phyloP scores from a whole-genome alignment of 2,888 invertebrate genomes.

The Andrena trimmerana region DNA sequence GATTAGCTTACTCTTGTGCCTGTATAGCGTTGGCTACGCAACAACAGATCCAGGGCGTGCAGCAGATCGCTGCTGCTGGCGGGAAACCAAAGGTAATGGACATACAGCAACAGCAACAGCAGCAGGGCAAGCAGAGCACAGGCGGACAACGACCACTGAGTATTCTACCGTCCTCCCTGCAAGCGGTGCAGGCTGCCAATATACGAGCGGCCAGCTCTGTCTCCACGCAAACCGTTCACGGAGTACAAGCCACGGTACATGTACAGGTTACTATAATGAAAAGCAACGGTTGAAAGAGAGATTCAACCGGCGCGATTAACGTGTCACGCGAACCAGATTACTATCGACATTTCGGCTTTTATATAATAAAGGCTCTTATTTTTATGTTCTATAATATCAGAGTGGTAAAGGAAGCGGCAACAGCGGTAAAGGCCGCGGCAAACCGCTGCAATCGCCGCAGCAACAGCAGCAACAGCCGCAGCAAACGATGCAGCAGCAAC shows the following conservation, averaged over 20 bases:
- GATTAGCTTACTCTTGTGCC: constrained; percentile 14
- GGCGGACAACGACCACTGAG: constrained; percentile 84
- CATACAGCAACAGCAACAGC: constrained; percentile 84
- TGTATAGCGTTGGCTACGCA: constrained; percentile 83
- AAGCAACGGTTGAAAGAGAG: constrained; percentile 6
- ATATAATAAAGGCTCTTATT: constrained; percentile 50
- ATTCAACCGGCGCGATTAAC: constrained; percentile 32
- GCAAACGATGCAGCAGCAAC: constrained; percentile 82
- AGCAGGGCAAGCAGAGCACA: constrained; percentile 78
- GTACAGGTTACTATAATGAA: constrained; percentile 78
- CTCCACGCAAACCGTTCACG: constrained; percentile 91
- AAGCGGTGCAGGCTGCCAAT: constrained; percentile 86
- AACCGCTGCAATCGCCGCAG: constrained; percentile 86
- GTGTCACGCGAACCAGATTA: neutral
- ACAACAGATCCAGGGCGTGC: constrained; percentile 84
- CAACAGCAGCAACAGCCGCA: constrained; percentile 80
- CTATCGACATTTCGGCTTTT: constrained; percentile 21
- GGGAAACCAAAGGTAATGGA: constrained; percentile 82
- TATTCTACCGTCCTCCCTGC: constrained; percentile 87
- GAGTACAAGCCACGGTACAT: constrained; percentile 83
- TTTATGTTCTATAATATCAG: constrained; percentile 74
- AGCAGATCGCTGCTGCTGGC: constrained; percentile 83
- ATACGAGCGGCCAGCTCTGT: constrained; percentile 93
- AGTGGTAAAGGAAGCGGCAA: constrained; percentile 82
- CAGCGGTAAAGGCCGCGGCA: constrained; percentile 89